Evolutionary conservation across 2,888 invertebrate genomes (phyloP).

Genomic region (Lutraria lutraria): DNA sequence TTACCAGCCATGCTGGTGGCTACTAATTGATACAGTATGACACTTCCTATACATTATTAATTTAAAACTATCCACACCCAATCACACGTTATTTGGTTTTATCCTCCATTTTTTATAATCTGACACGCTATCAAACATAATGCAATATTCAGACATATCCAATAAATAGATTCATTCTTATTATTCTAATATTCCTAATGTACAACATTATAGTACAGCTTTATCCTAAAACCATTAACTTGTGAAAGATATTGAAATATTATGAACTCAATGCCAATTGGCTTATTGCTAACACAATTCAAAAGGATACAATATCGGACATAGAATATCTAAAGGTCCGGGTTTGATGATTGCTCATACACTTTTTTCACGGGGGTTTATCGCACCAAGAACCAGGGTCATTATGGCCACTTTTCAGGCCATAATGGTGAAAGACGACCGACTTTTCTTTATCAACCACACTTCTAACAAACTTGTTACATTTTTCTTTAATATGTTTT

Average conservation of each 20-base stretch:
- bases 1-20: not conserved
- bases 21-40: not conserved
- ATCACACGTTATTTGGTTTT: not conserved
- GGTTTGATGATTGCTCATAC: not conserved
- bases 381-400: no score
- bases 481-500: no score
- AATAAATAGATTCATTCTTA: not conserved
- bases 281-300: not conserved
- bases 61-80: not conserved
- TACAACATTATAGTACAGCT: not conserved
- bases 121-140: not conserved
- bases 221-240: not conserved
- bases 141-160: conserved; percentile 6
- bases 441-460: no score
- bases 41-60: not conserved
- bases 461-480: no score
- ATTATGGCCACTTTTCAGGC: no score
- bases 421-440: no score
- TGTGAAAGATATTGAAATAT: not conserved
- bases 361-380: no score
- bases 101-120: not conserved
- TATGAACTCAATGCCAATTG: not conserved
- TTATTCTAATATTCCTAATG: not conserved
- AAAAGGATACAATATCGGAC: not conserved
- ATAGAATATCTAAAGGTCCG: not conserved